These are phyloP conservation scores for Molorchus minor DNA, from an alignment of 2,888 invertebrate species.

Conservation along the genomic window DNA sequence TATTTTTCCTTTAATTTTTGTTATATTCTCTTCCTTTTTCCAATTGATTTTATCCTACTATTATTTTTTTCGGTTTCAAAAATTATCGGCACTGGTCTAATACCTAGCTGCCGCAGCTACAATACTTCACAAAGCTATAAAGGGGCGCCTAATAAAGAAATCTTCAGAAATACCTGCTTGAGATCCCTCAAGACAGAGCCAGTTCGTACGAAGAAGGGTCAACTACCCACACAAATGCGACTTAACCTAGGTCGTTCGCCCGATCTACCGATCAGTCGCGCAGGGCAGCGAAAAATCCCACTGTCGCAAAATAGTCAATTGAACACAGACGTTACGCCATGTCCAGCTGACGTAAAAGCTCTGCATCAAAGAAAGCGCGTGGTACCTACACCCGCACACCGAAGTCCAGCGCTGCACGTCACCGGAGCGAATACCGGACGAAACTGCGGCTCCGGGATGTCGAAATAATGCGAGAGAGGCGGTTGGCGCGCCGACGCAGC, in stretches of 20 bases:
- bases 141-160: background rate
- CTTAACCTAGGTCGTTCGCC: slow-evolving; percentile 20
- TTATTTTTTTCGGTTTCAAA: too few species aligned
- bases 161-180: slow-evolving; percentile 3
- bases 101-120: background rate
- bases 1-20: too few species aligned
- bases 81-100: background rate
- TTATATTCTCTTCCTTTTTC: too few species aligned
- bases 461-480: slow-evolving; percentile 46
- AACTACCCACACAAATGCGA: slow-evolving; percentile 4
- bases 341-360: slow-evolving; percentile 15
- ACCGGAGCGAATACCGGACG: slow-evolving; percentile 44
- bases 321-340: slow-evolving; percentile 16
- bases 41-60: too few species aligned
- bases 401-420: slow-evolving; percentile 23
- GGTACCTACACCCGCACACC: slow-evolving; percentile 14
- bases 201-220: too few species aligned
- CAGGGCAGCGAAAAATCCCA: slow-evolving; percentile 9
- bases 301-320: slow-evolving; percentile 17
- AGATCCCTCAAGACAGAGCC: too few species aligned
- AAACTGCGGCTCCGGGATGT: slow-evolving; percentile 58
- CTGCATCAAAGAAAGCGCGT: slow-evolving; percentile 18
- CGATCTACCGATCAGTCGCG: slow-evolving; percentile 10
- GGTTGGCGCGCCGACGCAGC: slow-evolving; percentile 55
- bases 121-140: background rate